These are phyloP conservation scores for Tachina fera DNA, from an alignment of 2,888 invertebrate genomes.

Conservation along the genomic window DNA sequence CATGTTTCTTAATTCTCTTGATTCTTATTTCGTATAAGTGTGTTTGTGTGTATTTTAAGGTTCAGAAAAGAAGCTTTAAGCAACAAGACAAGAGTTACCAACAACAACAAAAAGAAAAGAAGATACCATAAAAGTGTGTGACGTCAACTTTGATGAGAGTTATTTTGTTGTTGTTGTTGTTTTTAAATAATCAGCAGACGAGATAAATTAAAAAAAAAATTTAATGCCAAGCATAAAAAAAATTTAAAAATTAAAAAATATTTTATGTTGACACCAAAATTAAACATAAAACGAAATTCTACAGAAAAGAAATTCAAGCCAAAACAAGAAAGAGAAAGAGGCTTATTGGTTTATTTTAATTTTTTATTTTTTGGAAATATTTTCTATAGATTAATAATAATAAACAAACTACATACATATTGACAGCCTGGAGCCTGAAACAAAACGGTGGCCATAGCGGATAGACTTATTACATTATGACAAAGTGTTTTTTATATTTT, in stretches of 20 bases:
- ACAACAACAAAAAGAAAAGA: not conserved
- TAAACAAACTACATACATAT: not conserved
- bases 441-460: not conserved
- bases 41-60: not conserved
- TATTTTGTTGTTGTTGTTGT: not conserved
- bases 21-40: not conserved
- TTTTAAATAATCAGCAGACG: conserved; percentile 4
- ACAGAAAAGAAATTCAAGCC: conserved; percentile 41
- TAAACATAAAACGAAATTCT: conserved; percentile 42
- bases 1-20: conserved; percentile 40
- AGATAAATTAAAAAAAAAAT: not conserved
- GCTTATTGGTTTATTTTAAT: conserved; percentile 50
- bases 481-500: not conserved
- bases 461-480: not conserved
- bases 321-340: conserved; percentile 3
- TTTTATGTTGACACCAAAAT: conserved; percentile 28
- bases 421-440: not conserved
- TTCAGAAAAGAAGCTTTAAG: not conserved
- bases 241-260: conserved; percentile 10
- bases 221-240: conserved; percentile 18
- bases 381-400: not conserved
- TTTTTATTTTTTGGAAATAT: conserved; percentile 15
- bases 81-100: not conserved
- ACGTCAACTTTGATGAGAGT: conserved; percentile 44
- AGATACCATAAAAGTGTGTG: conserved; percentile 60